A percentile compares a stretch with the other conserved stretches of the same genome.
These are phyloP conservation scores for Fulmarus glacialis DNA, from an alignment of 2,113 vertebrate genomes.

Conservation along the genomic window DNA sequence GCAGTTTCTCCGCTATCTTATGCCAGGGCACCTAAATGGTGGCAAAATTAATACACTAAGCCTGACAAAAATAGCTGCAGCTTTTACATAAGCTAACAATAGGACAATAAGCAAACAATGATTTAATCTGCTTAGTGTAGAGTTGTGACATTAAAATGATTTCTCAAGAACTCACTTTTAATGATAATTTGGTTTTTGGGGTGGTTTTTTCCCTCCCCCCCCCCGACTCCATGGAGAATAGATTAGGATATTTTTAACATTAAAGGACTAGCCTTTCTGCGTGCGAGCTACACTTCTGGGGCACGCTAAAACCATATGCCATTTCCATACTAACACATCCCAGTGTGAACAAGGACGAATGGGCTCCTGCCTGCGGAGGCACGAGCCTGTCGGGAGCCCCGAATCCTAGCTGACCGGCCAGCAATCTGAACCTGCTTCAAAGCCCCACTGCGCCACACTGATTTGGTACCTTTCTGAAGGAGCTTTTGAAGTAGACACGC, in stretches of 20 bases:
- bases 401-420: background rate
- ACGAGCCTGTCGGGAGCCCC: rapidly evolving
- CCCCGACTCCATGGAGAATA: rapidly evolving
- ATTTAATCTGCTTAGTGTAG: background rate
- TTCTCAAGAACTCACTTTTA: background rate
- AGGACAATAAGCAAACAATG: background rate
- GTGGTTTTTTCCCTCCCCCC: too few relatives aligned
- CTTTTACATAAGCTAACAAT: background rate
- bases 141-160: background rate
- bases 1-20: background rate
- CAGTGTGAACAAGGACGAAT: background rate
- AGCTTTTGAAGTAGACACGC: background rate
- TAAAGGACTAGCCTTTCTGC: background rate
- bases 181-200: background rate
- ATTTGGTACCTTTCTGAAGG: background rate
- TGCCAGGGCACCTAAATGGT: background rate
- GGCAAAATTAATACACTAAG: background rate
- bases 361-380: background rate
- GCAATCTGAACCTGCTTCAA: background rate
- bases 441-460: background rate
- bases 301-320: rapidly evolving
- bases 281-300: background rate
- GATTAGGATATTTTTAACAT: background rate
- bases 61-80: background rate
- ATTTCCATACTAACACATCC: rapidly evolving